These are phyloP conservation scores for Bombylius discolor DNA, from an alignment of 2,888 invertebrate species.

Conservation along the genomic window DNA sequence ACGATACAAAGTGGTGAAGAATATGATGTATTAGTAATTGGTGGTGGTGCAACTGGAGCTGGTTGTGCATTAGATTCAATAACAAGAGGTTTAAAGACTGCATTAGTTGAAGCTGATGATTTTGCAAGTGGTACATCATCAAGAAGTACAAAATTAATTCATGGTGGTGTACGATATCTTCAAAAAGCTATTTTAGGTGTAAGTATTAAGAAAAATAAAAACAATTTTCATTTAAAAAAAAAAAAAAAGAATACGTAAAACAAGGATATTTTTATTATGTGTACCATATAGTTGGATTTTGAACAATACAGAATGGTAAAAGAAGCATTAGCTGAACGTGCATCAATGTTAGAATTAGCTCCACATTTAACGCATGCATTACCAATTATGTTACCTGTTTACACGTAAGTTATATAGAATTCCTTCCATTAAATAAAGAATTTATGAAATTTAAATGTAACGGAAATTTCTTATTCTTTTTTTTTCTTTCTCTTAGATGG, in stretches of 20 bases:
- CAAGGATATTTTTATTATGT: too few species aligned
- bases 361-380: conserved; percentile 94
- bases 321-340: conserved; percentile 90
- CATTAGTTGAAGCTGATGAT: conserved; percentile 89
- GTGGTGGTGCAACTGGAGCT: conserved; percentile 94
- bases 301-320: conserved; percentile 99
- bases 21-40: conserved; percentile 89
- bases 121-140: conserved; percentile 94
- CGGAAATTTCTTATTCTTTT: too few species aligned
- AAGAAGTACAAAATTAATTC: conserved; percentile 93
- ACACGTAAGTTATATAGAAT: conserved; percentile 56
- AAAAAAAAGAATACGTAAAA: too few species aligned
- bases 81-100: conserved; percentile 89
- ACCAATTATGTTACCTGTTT: conserved; percentile 97
- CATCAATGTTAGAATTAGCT: conserved; percentile 86
- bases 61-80: conserved; percentile 93
- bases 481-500: conserved; percentile 51
- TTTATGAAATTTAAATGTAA: background rate
- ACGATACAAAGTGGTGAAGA: conserved; percentile 60
- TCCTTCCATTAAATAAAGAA: background rate
- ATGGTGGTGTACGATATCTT: conserved; percentile 94
- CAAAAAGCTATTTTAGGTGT: conserved; percentile 87
- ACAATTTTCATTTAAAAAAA: too few species aligned
- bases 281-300: conserved; percentile 54
- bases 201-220: conserved; percentile 17